Conservation (phyloP, 2,888 invertebrate genomes). For the Augochlorella aurata region DNA sequence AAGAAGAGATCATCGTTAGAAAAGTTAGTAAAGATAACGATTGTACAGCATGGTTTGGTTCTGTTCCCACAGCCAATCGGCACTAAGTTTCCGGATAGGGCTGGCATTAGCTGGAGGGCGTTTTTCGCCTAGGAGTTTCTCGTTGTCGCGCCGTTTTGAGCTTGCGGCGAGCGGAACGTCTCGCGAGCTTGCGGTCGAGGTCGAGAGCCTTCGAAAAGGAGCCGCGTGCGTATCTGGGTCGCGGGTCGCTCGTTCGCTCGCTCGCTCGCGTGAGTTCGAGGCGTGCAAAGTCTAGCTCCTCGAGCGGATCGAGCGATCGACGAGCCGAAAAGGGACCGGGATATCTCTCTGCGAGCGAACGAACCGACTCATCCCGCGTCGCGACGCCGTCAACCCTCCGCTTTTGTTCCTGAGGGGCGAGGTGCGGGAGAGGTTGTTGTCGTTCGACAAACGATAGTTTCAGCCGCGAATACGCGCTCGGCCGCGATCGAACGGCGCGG, state of each 20-base stretch:
- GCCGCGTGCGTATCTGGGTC: constrained; percentile 15
- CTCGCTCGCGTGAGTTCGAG: not conserved
- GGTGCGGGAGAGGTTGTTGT: constrained; percentile 30
- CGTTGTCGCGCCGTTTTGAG: not conserved
- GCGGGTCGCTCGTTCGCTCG: not conserved
- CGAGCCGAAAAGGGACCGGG: not conserved
- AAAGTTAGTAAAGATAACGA: too few relatives aligned
- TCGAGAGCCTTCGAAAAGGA: constrained; percentile 8
- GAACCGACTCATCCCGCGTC: constrained; percentile 60
- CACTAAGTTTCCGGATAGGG: not conserved
- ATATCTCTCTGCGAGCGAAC: not conserved
- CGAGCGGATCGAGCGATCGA: not conserved
- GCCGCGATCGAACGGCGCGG: not conserved
- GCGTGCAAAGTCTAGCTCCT: not conserved
- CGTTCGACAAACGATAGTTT: constrained; percentile 58
- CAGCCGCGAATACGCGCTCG: constrained; percentile 42
- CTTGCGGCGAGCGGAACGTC: not conserved
- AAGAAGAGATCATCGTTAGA: too few relatives aligned
- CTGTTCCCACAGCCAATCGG: not conserved
- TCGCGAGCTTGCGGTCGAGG: constrained; percentile 9
- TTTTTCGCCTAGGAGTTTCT: not conserved
- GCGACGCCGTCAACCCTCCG: constrained; percentile 58
- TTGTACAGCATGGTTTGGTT: too few relatives aligned
- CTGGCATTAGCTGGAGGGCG: not conserved
- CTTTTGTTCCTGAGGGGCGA: constrained; percentile 52